Conservation (phyloP, 1,140 invertebrate species). For the Mactra quadrangularis region DNA sequence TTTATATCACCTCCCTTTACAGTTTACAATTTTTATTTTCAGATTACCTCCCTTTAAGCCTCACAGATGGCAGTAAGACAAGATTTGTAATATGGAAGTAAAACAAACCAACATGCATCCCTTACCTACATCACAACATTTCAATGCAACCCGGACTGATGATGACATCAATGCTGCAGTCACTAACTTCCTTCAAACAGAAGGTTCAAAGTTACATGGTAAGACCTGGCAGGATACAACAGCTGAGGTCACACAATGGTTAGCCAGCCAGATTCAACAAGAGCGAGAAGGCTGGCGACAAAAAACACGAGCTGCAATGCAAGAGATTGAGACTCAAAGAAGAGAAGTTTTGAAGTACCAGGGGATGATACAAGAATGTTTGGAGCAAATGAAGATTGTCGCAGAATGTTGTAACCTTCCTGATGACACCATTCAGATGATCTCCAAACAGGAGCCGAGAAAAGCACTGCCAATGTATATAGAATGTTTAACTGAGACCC, state of each 20-base stretch:
- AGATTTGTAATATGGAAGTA: slow-evolving; percentile 41
- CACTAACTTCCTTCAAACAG: slow-evolving; percentile 41
- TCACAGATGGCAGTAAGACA: background rate
- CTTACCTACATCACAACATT: slow-evolving; percentile 42
- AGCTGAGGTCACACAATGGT: slow-evolving; percentile 62
- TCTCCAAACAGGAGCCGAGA: slow-evolving; percentile 26
- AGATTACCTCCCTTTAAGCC: background rate
- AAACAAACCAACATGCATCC: slow-evolving; percentile 50
- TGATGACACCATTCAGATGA: slow-evolving; percentile 17
- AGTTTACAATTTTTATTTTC: background rate
- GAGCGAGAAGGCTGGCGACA: slow-evolving; percentile 68
- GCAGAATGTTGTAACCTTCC: slow-evolving; percentile 56
- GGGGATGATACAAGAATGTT: slow-evolving; percentile 54
- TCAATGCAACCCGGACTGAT: slow-evolving; percentile 25
- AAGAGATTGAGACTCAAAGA: slow-evolving; percentile 69
- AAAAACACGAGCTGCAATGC: slow-evolving; percentile 67
- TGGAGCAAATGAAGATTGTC: slow-evolving; percentile 60
- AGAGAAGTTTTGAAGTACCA: slow-evolving; percentile 56
- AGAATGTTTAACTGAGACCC: slow-evolving; percentile 55
- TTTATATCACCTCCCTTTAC: background rate
- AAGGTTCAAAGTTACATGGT: slow-evolving; percentile 50
- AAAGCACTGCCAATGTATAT: slow-evolving; percentile 49
- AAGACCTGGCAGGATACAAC: slow-evolving; percentile 58
- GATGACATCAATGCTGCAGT: slow-evolving; percentile 56
- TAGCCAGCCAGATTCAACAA: slow-evolving; percentile 65